Percentiles rank a stretch among this genome's conserved stretches.
Evolutionary conservation across 30 jellyfish, hydroid and myxozoan species (phyloP).

Genomic region (Euphysa ruthae): DNA sequence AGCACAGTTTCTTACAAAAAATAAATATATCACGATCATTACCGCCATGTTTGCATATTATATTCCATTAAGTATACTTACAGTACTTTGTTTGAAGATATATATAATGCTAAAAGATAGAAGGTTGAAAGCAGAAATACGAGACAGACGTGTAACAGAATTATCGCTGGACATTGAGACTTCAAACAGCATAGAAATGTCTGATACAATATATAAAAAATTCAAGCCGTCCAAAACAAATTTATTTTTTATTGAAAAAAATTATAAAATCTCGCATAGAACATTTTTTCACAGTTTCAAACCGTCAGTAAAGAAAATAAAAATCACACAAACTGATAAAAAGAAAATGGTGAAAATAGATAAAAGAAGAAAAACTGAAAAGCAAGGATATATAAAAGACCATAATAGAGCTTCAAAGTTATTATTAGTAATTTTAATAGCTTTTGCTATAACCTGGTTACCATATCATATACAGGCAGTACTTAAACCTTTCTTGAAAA

Average conservation of each 20-base stretch:
- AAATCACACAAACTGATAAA: neutral
- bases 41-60: constrained; percentile 26
- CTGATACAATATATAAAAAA: too few species aligned
- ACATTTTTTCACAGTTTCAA: too few species aligned
- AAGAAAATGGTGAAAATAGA: neutral
- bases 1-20: constrained; percentile 17
- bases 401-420: constrained; percentile 22
- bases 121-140: neutral
- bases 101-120: neutral
- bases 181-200: too few species aligned
- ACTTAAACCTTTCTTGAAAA: constrained; percentile 6
- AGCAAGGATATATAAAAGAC: neutral
- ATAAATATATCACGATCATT: constrained; percentile 2
- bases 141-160: too few species aligned
- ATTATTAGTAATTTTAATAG: neutral
- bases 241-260: too few species aligned
- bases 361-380: neutral
- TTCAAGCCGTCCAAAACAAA: too few species aligned
- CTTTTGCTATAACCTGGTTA: constrained; percentile 29
- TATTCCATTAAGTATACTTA: neutral
- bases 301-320: too few species aligned
- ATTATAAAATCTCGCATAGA: too few species aligned
- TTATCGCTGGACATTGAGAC: too few species aligned
- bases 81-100: neutral
- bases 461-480: constrained; percentile 28